phyloP scores from a whole-genome alignment of 2,888 invertebrate species.

The Polia nebulosa region DNA sequence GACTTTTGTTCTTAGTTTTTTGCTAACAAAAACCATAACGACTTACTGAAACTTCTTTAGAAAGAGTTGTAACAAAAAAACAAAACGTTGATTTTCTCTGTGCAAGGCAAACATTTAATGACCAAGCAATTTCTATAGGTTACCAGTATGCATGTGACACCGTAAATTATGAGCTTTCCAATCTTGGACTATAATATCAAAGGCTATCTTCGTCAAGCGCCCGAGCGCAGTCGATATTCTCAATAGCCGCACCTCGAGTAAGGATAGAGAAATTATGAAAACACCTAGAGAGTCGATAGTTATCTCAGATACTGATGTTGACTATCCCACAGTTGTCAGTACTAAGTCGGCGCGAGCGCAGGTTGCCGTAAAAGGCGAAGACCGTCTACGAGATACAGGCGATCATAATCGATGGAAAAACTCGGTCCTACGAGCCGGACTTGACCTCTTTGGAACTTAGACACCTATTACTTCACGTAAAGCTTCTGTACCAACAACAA shows the following conservation, averaged over 20 bases:
- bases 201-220: conserved; percentile 50
- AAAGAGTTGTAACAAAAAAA: conserved; percentile 24
- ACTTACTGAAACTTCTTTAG: conserved; percentile 20
- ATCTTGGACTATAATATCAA: conserved; percentile 46
- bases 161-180: conserved; percentile 50
- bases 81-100: conserved; percentile 7
- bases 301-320: conserved; percentile 80
- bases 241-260: conserved; percentile 72
- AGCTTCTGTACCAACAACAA: conserved; percentile 46
- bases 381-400: conserved; percentile 77
- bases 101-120: conserved; percentile 19
- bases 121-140: conserved; percentile 9
- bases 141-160: conserved; percentile 13
- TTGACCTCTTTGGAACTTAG: conserved; percentile 83
- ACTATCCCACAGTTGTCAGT: conserved; percentile 90
- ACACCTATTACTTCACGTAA: conserved; percentile 67
- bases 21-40: conserved; percentile 15
- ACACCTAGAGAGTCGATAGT: conserved; percentile 83
- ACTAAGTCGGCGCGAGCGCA: conserved; percentile 78
- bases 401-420: conserved; percentile 88
- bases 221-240: conserved; percentile 62
- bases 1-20: conserved; percentile 46
- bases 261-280: conserved; percentile 85
- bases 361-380: conserved; percentile 87
- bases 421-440: conserved; percentile 85